phyloP scores from a whole-genome alignment of 2,797 vertebrate species.

The Amblyraja radiata region DNA sequence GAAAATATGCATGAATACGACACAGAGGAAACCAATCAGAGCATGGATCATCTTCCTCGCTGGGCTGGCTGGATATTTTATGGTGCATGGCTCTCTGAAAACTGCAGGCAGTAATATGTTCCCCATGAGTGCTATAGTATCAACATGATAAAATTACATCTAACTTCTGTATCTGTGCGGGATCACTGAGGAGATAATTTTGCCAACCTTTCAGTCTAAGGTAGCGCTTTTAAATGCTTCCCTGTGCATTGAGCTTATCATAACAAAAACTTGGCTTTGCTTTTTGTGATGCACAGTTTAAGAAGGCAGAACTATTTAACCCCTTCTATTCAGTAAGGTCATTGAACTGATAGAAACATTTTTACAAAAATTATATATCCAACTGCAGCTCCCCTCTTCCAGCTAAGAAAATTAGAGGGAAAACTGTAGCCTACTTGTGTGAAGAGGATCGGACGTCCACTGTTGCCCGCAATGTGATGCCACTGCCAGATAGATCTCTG shows the following conservation, averaged over 20 bases:
- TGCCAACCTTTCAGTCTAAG: conserved; percentile 55
- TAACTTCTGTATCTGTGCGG: conserved; percentile 47
- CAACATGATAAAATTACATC: conserved; percentile 57
- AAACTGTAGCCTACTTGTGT: background rate
- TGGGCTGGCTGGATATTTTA: conserved; percentile 52
- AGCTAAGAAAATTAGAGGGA: background rate
- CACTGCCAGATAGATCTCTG: no score
- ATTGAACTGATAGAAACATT: background rate
- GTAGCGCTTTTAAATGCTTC: conserved; percentile 49
- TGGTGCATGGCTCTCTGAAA: conserved; percentile 49
- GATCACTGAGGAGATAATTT: conserved; percentile 52
- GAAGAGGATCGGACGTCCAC: background rate
- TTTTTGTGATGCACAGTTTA: background rate
- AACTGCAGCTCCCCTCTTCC: no score
- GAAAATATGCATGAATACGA: conserved; percentile 60
- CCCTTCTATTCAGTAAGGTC: background rate
- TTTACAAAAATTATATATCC: no score
- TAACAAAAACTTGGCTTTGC: background rate
- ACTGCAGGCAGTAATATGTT: conserved; percentile 56
- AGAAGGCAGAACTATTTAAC: background rate
- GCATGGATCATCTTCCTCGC: conserved; percentile 61
- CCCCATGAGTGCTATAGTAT: conserved; percentile 52
- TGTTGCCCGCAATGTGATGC: no score
- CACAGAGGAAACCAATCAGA: conserved; percentile 53
- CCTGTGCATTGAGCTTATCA: background rate